phyloP scores from a whole-genome alignment of 35 echinoderm and acorn worm genomes.

The Anneissia japonica region DNA sequence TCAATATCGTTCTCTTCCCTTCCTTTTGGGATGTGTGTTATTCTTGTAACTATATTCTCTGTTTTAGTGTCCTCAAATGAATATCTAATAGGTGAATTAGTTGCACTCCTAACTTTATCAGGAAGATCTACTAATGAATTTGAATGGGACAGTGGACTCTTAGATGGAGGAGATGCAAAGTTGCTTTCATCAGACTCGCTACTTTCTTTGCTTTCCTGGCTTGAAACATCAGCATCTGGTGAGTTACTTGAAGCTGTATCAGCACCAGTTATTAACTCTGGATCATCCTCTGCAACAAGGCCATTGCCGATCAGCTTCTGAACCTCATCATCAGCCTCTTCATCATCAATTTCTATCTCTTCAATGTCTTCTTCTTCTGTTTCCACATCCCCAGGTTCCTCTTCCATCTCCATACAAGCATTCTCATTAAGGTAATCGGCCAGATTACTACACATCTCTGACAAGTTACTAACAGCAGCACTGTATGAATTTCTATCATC shows the following conservation, averaged over 20 bases:
- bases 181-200: not conserved
- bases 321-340: conserved; percentile 21
- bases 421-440: conserved; percentile 75
- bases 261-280: not conserved
- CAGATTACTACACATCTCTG: conserved; percentile 80
- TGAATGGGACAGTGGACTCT: not conserved
- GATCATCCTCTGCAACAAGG: not conserved
- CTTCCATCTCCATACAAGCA: conserved; percentile 47
- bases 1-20: not conserved
- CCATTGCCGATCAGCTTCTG: conserved; percentile 15
- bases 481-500: conserved; percentile 13
- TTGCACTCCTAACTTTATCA: not conserved
- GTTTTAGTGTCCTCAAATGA: not conserved
- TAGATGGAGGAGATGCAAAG: not conserved
- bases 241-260: not conserved
- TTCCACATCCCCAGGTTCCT: conserved; percentile 38
- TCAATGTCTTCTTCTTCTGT: conserved; percentile 51
- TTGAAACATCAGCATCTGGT: not conserved
- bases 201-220: not conserved
- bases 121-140: not conserved
- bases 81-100: not conserved
- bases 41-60: not conserved
- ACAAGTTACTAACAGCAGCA: conserved; percentile 65
- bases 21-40: no score
- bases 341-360: conserved; percentile 28